Percentiles rank a stretch among this genome's conserved stretches.
phyloP scores from a whole-genome alignment of 2,888 invertebrate species.

The Rhopalosiphum nymphaeae region DNA sequence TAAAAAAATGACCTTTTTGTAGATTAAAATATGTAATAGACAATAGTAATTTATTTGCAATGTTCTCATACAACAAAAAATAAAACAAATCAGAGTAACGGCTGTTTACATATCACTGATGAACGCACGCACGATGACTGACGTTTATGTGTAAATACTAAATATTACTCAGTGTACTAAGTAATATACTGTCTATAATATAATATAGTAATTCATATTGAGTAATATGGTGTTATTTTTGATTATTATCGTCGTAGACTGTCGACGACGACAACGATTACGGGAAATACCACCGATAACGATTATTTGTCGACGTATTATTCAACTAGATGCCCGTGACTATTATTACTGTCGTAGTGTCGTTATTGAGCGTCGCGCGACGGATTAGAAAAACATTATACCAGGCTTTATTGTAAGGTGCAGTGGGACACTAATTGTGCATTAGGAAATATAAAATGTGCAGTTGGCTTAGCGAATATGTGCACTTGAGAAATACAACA shows the following conservation, averaged over 20 bases:
- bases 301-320: too few relatives aligned
- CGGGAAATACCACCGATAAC: too few relatives aligned
- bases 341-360: too few relatives aligned
- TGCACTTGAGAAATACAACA: not conserved
- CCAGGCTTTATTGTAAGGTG: constrained; percentile 22
- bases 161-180: too few relatives aligned
- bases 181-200: too few relatives aligned
- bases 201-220: too few relatives aligned
- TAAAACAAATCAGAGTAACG: not conserved
- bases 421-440: constrained; percentile 4
- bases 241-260: too few relatives aligned
- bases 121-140: not conserved
- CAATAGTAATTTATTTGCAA: not conserved
- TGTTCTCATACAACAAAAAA: not conserved
- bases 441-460: not conserved
- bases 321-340: too few relatives aligned
- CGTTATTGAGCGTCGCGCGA: too few relatives aligned
- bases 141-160: not conserved
- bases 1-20: not conserved
- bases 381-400: not conserved
- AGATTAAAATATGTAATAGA: not conserved
- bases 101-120: not conserved
- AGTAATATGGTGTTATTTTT: too few relatives aligned
- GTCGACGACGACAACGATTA: too few relatives aligned
- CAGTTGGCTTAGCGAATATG: not conserved